These are phyloP conservation scores for Nestor notabilis DNA, from an alignment of 2,113 vertebrate species.

Conservation along the genomic window DNA sequence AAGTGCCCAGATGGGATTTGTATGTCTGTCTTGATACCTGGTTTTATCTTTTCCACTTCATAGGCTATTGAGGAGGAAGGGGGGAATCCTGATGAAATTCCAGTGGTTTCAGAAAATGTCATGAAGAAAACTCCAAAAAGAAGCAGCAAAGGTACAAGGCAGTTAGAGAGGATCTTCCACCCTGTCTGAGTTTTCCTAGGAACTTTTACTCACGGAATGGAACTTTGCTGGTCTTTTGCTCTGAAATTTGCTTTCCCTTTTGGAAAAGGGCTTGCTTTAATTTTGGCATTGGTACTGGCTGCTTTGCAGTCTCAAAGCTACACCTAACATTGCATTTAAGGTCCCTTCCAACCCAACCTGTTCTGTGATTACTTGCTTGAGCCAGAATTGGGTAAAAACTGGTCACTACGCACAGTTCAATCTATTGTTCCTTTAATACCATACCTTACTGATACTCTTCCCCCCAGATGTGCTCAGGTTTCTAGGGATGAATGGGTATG, in stretches of 20 bases:
- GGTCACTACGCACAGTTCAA: background rate
- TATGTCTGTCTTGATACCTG: background rate
- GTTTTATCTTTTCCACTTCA: background rate
- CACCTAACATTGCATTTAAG: background rate
- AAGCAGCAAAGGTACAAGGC: constrained; percentile 81
- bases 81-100: constrained; percentile 88
- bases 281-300: background rate
- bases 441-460: background rate
- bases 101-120: constrained; percentile 73
- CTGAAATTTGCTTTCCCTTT: background rate
- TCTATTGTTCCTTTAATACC: background rate
- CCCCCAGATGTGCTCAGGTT: background rate
- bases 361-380: background rate
- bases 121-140: constrained; percentile 83
- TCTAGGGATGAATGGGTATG: background rate
- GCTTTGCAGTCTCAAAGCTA: background rate
- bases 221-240: background rate
- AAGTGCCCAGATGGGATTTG: fast-evolving
- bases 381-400: background rate
- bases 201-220: background rate
- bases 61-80: constrained; percentile 94
- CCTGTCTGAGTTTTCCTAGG: background rate
- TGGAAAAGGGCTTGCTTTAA: background rate
- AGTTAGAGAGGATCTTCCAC: background rate
- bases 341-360: background rate